These are phyloP conservation scores for Valencia hispanica DNA, from an alignment of 2,797 vertebrate genomes.

Conservation along the genomic window DNA sequence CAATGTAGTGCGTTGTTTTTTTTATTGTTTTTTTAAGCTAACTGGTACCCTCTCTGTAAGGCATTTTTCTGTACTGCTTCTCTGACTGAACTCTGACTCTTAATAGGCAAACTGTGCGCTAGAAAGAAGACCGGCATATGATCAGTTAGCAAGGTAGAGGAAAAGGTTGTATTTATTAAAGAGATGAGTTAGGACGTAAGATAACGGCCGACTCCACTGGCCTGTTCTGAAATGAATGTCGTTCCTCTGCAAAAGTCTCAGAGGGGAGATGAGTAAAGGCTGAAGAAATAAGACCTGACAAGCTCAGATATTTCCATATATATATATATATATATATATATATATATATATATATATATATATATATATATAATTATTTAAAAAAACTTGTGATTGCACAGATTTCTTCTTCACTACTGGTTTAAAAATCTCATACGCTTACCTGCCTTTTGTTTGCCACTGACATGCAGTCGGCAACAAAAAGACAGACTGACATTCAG, in stretches of 20 bases:
- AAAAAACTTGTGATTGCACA: neutral
- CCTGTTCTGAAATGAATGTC: slow-evolving; percentile 51
- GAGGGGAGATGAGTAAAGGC: slow-evolving; percentile 55
- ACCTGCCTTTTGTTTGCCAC: neutral
- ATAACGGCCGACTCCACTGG: slow-evolving; percentile 53
- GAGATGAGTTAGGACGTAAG: slow-evolving; percentile 55
- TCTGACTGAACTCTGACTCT: slow-evolving; percentile 8
- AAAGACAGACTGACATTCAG: slow-evolving; percentile 16
- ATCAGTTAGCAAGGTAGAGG: slow-evolving; percentile 8
- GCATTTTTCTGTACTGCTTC: neutral
- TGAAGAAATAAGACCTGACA: slow-evolving; percentile 33
- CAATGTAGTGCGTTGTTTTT: slow-evolving; percentile 37
- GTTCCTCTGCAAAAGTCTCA: slow-evolving; percentile 52
- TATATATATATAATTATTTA: no score
- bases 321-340: no score
- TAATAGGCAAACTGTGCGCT: neutral
- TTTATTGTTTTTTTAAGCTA: slow-evolving; percentile 16
- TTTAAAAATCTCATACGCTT: neutral
- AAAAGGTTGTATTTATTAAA: slow-evolving; percentile 46
- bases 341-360: no score
- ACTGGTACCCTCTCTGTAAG: neutral
- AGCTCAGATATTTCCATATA: slow-evolving; percentile 47
- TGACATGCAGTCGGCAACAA: neutral
- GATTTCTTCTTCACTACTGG: neutral
- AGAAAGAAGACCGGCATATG: neutral